Percentiles rank a stretch among this genome's conserved stretches.
Evolutionary conservation across 2,797 vertebrate species (phyloP).

Genomic region (Setipinna tenuifilis): DNA sequence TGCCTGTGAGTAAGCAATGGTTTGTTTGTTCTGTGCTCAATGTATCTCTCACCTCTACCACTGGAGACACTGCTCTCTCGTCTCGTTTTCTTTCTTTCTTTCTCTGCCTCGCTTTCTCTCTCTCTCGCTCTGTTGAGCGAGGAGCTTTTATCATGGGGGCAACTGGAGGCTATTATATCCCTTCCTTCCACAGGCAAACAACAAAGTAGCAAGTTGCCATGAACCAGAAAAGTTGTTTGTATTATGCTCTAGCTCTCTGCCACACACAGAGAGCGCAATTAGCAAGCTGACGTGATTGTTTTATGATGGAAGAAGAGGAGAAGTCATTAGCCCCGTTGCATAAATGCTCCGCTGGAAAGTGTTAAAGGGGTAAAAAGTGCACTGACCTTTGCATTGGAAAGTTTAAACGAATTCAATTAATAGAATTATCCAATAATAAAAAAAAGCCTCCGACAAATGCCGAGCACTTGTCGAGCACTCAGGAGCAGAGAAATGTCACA

Average conservation of each 20-base stretch:
- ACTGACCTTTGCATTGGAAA: slow-evolving; percentile 28
- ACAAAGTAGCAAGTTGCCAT: neutral
- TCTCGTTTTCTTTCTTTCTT: too few relatives aligned
- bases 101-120: too few relatives aligned
- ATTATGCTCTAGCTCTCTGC: neutral
- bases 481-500: slow-evolving; percentile 54
- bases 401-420: slow-evolving; percentile 28
- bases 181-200: neutral
- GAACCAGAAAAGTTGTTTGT: slow-evolving; percentile 6
- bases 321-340: neutral
- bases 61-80: slow-evolving; percentile 15
- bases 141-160: neutral
- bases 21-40: slow-evolving; percentile 84
- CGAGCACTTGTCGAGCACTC: neutral
- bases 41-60: slow-evolving; percentile 63
- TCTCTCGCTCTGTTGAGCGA: slow-evolving; percentile 9
- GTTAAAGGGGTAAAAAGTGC: slow-evolving; percentile 3
- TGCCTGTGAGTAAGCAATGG: slow-evolving; percentile 77
- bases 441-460: neutral
- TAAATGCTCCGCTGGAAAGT: slow-evolving; percentile 49
- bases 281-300: slow-evolving; percentile 4
- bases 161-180: neutral
- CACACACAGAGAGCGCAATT: neutral
- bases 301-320: neutral
- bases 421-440: slow-evolving; percentile 2